Evolutionary conservation across 2,113 vertebrate species (phyloP).

Genomic region (Jacana jacana): DNA sequence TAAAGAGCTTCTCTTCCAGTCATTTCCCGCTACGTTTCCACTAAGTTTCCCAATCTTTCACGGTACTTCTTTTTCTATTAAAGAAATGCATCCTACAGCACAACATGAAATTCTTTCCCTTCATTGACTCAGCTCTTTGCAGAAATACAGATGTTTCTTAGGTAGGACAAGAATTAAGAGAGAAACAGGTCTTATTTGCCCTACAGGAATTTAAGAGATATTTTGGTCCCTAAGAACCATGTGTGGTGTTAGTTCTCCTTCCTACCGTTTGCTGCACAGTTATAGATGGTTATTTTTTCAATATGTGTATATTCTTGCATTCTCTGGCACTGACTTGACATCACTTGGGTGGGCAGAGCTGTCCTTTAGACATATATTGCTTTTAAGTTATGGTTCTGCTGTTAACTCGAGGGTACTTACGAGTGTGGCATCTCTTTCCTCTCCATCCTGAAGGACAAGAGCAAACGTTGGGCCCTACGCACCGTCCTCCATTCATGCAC

Average conservation of each 20-base stretch:
- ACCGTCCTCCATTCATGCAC: conserved; percentile 91
- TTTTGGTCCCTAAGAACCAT: background rate
- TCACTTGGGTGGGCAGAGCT: background rate
- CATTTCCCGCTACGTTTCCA: background rate
- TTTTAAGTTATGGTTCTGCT: background rate
- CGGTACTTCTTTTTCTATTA: background rate
- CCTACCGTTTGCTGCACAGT: background rate
- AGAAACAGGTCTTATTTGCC: background rate
- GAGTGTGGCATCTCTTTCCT: conserved; percentile 80
- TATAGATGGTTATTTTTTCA: background rate
- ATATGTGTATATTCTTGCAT: background rate
- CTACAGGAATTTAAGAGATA: background rate
- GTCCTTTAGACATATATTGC: background rate
- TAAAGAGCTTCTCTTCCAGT: background rate
- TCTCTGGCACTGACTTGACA: background rate
- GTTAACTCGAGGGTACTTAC: conserved; percentile 73
- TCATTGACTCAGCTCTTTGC: background rate
- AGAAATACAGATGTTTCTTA: background rate
- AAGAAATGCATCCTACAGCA: background rate
- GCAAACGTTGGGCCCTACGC: conserved; percentile 84
- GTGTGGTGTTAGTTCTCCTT: background rate
- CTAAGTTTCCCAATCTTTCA: background rate
- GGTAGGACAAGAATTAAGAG: background rate
- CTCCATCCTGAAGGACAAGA: conserved; percentile 92
- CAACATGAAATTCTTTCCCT: background rate